Evolutionary conservation across 2,888 invertebrate genomes (phyloP).

Genomic region (Diplazon laetatorius): DNA sequence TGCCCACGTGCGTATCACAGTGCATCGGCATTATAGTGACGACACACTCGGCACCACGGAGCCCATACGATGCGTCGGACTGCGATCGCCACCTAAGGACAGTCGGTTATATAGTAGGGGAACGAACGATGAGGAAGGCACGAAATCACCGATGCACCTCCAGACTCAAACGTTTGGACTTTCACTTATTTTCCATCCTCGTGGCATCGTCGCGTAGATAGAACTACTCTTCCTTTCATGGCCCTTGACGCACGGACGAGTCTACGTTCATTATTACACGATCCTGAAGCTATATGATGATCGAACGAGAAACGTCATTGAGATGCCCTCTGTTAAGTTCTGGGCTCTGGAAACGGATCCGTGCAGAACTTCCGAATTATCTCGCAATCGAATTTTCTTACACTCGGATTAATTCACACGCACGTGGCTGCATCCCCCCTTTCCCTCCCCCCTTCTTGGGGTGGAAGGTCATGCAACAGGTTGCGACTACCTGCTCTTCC

Average conservation of each 20-base stretch:
- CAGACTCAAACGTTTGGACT: constrained; percentile 77
- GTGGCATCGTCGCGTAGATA: constrained; percentile 73
- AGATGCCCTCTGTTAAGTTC: too few species aligned
- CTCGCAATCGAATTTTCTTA: too few species aligned
- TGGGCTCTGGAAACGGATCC: too few species aligned
- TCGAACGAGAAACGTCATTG: too few species aligned
- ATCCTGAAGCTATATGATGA: constrained; percentile 24
- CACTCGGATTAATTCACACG: too few species aligned
- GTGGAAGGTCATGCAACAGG: too few species aligned
- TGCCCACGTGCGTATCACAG: constrained; percentile 48
- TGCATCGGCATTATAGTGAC: too few species aligned
- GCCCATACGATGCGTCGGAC: constrained; percentile 8
- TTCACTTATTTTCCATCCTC: constrained; percentile 80
- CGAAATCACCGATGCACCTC: constrained; percentile 76
- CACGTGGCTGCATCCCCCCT: too few species aligned
- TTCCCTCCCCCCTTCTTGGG: too few species aligned
- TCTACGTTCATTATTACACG: constrained; percentile 33
- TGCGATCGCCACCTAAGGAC: constrained; percentile 49
- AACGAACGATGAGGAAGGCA: constrained; percentile 62
- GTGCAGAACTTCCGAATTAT: too few species aligned
- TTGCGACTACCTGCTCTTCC: too few species aligned
- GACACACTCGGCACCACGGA: too few species aligned
- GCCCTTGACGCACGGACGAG: constrained; percentile 70
- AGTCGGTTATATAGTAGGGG: constrained; percentile 60
- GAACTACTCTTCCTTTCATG: constrained; percentile 79